These are phyloP conservation scores for Coracopsis vasa DNA, from an alignment of 2,113 vertebrate species.

Conservation along the genomic window DNA sequence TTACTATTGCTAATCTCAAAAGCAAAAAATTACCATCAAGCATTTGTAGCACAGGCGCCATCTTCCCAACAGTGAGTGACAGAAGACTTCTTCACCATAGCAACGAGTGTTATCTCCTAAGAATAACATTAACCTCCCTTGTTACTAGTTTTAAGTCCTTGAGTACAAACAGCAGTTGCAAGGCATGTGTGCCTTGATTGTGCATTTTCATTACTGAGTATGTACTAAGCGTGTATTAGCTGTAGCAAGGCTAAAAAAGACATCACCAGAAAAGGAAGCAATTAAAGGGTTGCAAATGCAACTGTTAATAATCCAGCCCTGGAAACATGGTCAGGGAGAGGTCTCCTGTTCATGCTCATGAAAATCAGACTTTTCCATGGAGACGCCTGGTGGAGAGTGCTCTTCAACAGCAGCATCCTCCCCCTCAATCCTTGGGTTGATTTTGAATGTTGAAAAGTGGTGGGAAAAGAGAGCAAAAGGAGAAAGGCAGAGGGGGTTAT, in stretches of 20 bases:
- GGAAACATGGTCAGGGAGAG: background rate
- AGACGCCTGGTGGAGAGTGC: background rate
- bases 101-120: constrained; percentile 69
- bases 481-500: background rate
- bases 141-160: constrained; percentile 67
- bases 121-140: constrained; percentile 72
- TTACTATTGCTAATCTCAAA: constrained; percentile 34
- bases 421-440: background rate
- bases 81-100: constrained; percentile 70
- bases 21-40: constrained; percentile 62
- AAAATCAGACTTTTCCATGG: background rate
- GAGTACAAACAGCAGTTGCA: constrained; percentile 56
- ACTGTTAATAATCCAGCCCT: constrained; percentile 11
- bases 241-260: constrained; percentile 36
- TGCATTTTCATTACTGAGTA: constrained; percentile 63
- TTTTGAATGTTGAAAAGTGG: background rate
- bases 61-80: constrained; percentile 68
- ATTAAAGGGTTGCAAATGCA: constrained; percentile 45
- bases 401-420: background rate
- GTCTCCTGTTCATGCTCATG: background rate
- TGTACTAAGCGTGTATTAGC: background rate
- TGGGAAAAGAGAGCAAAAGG: background rate
- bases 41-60: constrained; percentile 27
- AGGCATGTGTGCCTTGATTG: constrained; percentile 18
- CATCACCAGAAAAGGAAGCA: constrained; percentile 45